phyloP scores from a whole-genome alignment of 2,113 vertebrate species.

The Holacanthus passer region DNA sequence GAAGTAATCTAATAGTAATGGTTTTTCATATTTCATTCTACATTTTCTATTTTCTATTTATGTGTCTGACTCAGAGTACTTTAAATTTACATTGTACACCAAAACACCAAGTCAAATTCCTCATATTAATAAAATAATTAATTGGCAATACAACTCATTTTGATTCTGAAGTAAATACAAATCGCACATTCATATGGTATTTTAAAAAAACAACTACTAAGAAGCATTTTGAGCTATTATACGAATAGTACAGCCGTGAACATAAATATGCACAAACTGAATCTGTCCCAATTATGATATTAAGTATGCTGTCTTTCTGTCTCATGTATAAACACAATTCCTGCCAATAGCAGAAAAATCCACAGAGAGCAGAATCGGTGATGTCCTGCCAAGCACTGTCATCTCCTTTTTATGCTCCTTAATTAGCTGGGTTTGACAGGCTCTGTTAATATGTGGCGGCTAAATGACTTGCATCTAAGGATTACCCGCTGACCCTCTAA shows the following conservation, averaged over 20 bases:
- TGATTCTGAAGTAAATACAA: too few relatives aligned
- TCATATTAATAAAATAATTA: too few relatives aligned
- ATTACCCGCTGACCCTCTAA: conserved; percentile 53
- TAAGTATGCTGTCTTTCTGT: not conserved
- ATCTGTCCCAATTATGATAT: not conserved
- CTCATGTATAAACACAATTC: conserved; percentile 7
- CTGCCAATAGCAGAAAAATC: conserved; percentile 45
- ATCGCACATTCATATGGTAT: too few relatives aligned
- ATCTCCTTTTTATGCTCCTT: conserved; percentile 51
- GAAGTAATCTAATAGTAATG: too few relatives aligned
- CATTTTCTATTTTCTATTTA: too few relatives aligned
- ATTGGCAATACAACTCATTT: too few relatives aligned
- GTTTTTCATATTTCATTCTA: too few relatives aligned
- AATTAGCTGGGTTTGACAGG: conserved; percentile 65
- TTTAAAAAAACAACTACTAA: not conserved
- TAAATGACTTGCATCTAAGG: conserved; percentile 48
- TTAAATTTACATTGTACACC: too few relatives aligned
- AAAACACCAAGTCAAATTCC: too few relatives aligned
- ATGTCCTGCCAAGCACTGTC: conserved; percentile 61
- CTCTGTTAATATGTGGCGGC: conserved; percentile 44
- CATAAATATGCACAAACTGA: not conserved
- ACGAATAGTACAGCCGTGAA: not conserved
- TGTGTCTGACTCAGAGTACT: too few relatives aligned
- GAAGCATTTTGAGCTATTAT: not conserved
- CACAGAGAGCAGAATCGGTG: conserved; percentile 23